A percentile compares a stretch with the other conserved stretches of the same genome.
Evolutionary conservation across 53 echinoderm and acorn worm genomes (phyloP).

Genomic region (Patiria pectinifera): DNA sequence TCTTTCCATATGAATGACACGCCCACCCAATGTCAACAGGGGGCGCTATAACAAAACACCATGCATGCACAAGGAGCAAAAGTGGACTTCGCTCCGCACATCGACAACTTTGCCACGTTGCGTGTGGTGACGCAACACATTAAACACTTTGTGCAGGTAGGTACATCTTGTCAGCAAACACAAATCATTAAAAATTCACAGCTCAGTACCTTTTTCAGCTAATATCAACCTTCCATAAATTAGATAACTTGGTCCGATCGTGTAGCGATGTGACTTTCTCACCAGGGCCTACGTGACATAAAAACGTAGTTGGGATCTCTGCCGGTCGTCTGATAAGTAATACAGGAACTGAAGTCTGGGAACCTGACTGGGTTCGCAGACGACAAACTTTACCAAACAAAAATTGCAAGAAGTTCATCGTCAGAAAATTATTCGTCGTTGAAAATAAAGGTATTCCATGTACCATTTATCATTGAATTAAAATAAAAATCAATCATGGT

Average conservation of each 20-base stretch:
- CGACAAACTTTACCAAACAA: not conserved
- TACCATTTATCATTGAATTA: too few relatives aligned
- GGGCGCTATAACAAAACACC: not conserved
- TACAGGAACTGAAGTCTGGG: not conserved
- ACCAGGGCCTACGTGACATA: constrained; percentile 1
- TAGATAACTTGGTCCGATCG: too few relatives aligned
- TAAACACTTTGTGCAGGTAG: not conserved
- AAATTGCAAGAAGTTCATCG: not conserved
- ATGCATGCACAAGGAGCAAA: not conserved
- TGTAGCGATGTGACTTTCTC: not conserved
- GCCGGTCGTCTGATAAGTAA: not conserved
- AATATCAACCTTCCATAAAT: not conserved
- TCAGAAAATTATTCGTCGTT: too few relatives aligned
- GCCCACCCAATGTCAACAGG: not conserved
- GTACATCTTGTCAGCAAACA: not conserved
- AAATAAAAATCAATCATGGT: too few relatives aligned
- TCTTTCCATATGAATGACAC: too few relatives aligned
- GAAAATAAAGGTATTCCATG: too few relatives aligned
- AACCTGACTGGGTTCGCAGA: not conserved
- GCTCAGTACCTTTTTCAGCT: not conserved
- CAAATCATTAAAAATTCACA: not conserved
- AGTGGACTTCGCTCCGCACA: not conserved
- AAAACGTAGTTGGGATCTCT: not conserved
- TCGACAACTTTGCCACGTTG: too few relatives aligned
- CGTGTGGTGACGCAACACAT: too few relatives aligned